phyloP scores from a whole-genome alignment of 2,888 invertebrate species.

The Hyalella azteca region DNA sequence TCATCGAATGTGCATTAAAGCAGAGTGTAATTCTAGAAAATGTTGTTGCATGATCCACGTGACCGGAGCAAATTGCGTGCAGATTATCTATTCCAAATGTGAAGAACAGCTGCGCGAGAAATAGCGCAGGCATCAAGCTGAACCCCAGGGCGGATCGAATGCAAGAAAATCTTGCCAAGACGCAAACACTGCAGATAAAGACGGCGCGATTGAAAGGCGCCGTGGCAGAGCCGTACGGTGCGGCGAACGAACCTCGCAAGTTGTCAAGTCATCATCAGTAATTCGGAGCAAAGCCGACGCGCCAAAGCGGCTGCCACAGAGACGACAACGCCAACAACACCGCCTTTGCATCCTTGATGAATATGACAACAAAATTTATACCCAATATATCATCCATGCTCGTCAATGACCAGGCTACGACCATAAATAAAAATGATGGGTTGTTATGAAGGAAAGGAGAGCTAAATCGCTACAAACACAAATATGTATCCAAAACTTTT shows the following conservation, averaged over 20 bases:
- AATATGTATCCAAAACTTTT: no score
- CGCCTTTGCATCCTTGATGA: constrained; percentile 3
- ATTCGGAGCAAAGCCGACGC: constrained; percentile 34
- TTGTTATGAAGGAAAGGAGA: no score
- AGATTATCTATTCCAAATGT: no score
- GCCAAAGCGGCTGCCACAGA: constrained; percentile 17
- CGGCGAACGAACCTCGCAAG: not conserved
- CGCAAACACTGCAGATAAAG: not conserved
- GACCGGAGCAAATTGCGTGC: no score
- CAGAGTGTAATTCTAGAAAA: no score
- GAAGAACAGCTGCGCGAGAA: no score
- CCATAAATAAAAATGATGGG: no score
- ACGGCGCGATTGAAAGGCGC: not conserved
- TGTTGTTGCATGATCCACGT: no score
- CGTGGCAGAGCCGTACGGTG: not conserved
- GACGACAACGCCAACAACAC: constrained; percentile 9
- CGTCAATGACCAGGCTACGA: no score
- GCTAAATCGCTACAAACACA: no score
- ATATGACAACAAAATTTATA: constrained; percentile 29
- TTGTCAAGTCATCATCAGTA: constrained; percentile 33
- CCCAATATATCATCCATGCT: not conserved
- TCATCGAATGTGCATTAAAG: no score
- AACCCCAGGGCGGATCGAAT: not conserved
- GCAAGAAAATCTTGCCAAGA: not conserved
- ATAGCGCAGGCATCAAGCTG: no score